Evolutionary conservation across 2,888 invertebrate genomes (phyloP).

Genomic region (Dynastes tityus): DNA sequence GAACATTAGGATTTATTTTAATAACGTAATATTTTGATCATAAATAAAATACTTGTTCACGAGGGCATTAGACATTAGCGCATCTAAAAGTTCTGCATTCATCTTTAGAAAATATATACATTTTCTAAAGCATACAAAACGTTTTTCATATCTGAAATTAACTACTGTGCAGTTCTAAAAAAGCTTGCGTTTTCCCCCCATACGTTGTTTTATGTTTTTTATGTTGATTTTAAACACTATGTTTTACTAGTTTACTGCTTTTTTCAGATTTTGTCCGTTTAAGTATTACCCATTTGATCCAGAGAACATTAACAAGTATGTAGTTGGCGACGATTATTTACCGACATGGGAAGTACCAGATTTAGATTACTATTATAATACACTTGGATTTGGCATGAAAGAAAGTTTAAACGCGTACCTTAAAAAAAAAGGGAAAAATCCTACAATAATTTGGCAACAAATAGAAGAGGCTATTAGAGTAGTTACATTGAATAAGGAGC

Average conservation of each 20-base stretch:
- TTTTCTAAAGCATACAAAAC: too few relatives aligned
- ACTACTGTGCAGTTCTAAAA: too few relatives aligned
- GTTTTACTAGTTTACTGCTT: neutral
- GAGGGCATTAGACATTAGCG: too few relatives aligned
- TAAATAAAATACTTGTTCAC: too few relatives aligned
- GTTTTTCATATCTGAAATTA: too few relatives aligned
- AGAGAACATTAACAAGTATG: conserved; percentile 87
- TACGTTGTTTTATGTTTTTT: neutral
- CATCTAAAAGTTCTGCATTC: too few relatives aligned
- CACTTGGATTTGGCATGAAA: conserved; percentile 87
- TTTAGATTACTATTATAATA: conserved; percentile 79
- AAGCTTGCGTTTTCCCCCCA: too few relatives aligned
- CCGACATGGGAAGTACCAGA: conserved; percentile 95
- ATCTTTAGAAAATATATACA: too few relatives aligned
- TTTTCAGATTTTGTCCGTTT: conserved; percentile 86
- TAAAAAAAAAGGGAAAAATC: conserved; percentile 79
- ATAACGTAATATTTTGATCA: too few relatives aligned
- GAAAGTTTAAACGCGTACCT: conserved; percentile 88
- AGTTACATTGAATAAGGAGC: conserved; percentile 81
- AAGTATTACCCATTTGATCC: conserved; percentile 94
- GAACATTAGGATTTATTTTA: too few relatives aligned
- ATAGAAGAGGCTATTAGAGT: conserved; percentile 85
- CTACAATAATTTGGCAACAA: conserved; percentile 84
- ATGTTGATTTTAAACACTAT: neutral
- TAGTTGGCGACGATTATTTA: conserved; percentile 94